Percentiles rank a stretch among this genome's conserved stretches.
Evolutionary conservation across 2,797 vertebrate genomes (phyloP).

Genomic region (Myiotriccus ornatus): DNA sequence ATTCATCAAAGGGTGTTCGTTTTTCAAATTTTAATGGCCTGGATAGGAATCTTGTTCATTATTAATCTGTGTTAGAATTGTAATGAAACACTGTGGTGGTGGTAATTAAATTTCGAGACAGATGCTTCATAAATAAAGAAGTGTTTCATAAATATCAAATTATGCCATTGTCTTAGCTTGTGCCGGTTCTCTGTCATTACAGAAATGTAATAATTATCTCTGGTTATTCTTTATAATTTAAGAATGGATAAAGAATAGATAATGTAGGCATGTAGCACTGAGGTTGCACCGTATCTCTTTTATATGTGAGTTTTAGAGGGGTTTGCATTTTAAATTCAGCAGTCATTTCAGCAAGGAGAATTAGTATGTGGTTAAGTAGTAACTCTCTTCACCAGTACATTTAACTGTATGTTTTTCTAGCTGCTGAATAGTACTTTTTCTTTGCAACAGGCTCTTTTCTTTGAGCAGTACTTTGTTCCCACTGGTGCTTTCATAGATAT

Average conservation of each 20-base stretch:
- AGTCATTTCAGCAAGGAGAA: neutral
- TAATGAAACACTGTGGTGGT: slow-evolving; percentile 27
- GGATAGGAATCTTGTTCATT: slow-evolving; percentile 44
- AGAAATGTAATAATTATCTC: slow-evolving; percentile 50
- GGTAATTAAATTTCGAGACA: slow-evolving; percentile 25
- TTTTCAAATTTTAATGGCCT: slow-evolving; percentile 57
- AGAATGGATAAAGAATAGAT: slow-evolving; percentile 46
- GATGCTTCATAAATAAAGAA: slow-evolving; percentile 60
- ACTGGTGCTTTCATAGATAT: neutral
- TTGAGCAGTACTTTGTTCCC: neutral
- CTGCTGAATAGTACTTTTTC: neutral
- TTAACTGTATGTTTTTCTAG: neutral
- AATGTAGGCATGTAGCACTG: neutral
- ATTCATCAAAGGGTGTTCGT: slow-evolving; percentile 10
- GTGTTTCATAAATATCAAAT: slow-evolving; percentile 68
- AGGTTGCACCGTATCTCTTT: neutral
- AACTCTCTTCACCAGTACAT: neutral
- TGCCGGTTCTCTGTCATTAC: slow-evolving; percentile 44
- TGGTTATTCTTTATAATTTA: slow-evolving; percentile 43
- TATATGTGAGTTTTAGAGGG: neutral
- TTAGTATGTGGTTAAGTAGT: neutral
- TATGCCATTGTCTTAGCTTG: slow-evolving; percentile 15
- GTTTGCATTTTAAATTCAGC: neutral
- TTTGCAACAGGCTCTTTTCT: neutral
- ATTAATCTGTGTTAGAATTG: slow-evolving; percentile 43